These are phyloP conservation scores for Salmo trutta DNA, from an alignment of 2,797 vertebrate genomes.

Conservation along the genomic window DNA sequence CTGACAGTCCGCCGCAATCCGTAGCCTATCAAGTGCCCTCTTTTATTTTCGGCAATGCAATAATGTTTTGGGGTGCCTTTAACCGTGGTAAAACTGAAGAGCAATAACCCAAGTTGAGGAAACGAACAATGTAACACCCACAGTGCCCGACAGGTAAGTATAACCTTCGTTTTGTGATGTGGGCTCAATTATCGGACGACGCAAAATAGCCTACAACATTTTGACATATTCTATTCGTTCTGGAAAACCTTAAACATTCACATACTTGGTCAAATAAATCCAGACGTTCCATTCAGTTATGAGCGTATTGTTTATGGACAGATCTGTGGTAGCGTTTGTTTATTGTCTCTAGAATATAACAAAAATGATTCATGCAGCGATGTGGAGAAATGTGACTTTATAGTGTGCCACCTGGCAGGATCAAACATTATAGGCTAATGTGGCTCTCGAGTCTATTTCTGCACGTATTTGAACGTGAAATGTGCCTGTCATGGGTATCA, in stretches of 20 bases:
- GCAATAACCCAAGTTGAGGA: constrained; percentile 48
- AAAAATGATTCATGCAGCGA: not conserved
- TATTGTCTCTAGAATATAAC: constrained; percentile 2
- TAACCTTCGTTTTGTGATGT: constrained; percentile 8
- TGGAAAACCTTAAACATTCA: not conserved
- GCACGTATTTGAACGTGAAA: constrained; percentile 2
- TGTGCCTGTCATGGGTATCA: constrained; percentile 18
- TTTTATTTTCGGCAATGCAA: constrained; percentile 27
- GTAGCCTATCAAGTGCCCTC: constrained; percentile 5
- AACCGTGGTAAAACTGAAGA: constrained; percentile 38
- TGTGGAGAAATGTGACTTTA: constrained; percentile 1
- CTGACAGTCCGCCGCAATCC: constrained; percentile 15
- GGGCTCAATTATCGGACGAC: constrained; percentile 21
- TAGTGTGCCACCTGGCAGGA: not conserved
- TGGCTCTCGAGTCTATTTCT: constrained; percentile 8
- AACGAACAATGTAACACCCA: constrained; percentile 54
- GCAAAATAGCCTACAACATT: not conserved
- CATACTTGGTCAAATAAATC: constrained; percentile 5
- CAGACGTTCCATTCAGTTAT: constrained; percentile 41
- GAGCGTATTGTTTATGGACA: constrained; percentile 8
- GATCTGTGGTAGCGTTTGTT: not conserved
- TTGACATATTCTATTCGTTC: not conserved
- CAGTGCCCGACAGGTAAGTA: constrained; percentile 19
- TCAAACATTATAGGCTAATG: not conserved
- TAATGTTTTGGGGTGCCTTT: constrained; percentile 47